Base-by-base conservation (phyloP, 2,888 invertebrate genomes). In the Philereme vetulata region DNA sequence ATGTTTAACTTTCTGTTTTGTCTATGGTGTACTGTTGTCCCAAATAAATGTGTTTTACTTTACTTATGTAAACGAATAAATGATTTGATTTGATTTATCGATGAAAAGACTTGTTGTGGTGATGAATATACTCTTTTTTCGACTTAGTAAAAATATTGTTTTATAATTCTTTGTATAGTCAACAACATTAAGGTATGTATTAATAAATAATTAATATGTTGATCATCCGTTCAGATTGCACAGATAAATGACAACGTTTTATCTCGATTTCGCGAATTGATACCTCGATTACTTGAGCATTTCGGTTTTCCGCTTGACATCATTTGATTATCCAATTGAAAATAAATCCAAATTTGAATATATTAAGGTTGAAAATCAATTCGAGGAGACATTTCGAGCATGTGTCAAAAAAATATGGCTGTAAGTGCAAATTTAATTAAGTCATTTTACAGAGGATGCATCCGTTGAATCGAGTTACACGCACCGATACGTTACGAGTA, bases 151-250 rank as follows among this genome's bases (percentile, higher is more conserved):
- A 21, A 1, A 21, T 2, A n/a, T n/a, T n/a, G 21, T 1, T 21
- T 21, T 21, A 21, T 21, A 21, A 21, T 21, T 21, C 21, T 21
- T 21, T 21, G 21, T 21, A 21, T 21, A 21, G 21, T 21, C 21
- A 21, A 21, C 1, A 21, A 21, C 2, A 21, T 21, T 21, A 21
- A 21, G 21, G 21, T 21, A 21, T 1, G 1, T 1, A 21, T 21
- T 21, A 82, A 84, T 83, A 81, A 79, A 77, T 78, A 81, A 88
- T 90, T 89, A 87, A 87, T 84, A 88, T 87, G 85, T 81, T 85
- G 88, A 90, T 88, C 82, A 76, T 74, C 73, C 72, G 81, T 84
- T 80, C 76, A 82, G 84, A 88, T 86, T 75, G 66, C 72, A 72
- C 71, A 83, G 84, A 85, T 87, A 85, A 84, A 82, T 75, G 74